Percentiles rank a stretch among this genome's conserved stretches.
These are phyloP conservation scores for Agrochola macilenta DNA, from an alignment of 2,888 invertebrate species.

Conservation along the genomic window DNA sequence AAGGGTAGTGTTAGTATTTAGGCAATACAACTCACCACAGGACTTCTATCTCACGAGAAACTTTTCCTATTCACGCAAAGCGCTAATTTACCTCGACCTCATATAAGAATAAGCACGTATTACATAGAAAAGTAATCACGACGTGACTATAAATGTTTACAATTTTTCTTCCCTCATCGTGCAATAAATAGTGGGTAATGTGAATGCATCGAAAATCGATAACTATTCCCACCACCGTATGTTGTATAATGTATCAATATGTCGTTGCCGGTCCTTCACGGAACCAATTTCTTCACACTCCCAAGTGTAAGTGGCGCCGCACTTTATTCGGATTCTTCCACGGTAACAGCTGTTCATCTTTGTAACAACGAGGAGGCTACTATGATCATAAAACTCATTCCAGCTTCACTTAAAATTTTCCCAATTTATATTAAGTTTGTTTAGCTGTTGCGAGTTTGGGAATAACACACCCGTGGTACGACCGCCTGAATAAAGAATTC, in stretches of 20 bases:
- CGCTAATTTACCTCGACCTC: constrained; percentile 33
- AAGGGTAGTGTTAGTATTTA: background rate
- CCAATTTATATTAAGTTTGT: constrained; percentile 42
- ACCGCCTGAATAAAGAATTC: constrained; percentile 49
- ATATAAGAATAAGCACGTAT: constrained; percentile 36
- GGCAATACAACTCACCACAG: background rate
- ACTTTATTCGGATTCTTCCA: constrained; percentile 61
- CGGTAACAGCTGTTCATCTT: constrained; percentile 62
- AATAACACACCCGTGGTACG: constrained; percentile 38
- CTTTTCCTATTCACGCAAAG: constrained; percentile 6
- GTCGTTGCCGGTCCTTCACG: constrained; percentile 57
- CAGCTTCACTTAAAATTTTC: constrained; percentile 39
- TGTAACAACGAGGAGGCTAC: constrained; percentile 43
- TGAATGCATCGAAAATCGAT: constrained; percentile 54
- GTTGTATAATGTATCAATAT: constrained; percentile 64
- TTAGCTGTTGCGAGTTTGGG: constrained; percentile 23
- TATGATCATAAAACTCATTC: constrained; percentile 50
- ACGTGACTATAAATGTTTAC: constrained; percentile 28
- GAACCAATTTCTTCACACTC: constrained; percentile 64
- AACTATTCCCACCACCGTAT: constrained; percentile 51
- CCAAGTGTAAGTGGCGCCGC: constrained; percentile 58
- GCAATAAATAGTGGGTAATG: constrained; percentile 50
- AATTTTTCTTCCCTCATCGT: constrained; percentile 35
- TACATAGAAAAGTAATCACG: constrained; percentile 42
- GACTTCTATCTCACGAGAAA: background rate